Percentiles rank a stretch among this genome's conserved stretches.
Evolutionary conservation across 23 tunicate genomes (phyloP).

Genomic region (Pegea sp.): DNA sequence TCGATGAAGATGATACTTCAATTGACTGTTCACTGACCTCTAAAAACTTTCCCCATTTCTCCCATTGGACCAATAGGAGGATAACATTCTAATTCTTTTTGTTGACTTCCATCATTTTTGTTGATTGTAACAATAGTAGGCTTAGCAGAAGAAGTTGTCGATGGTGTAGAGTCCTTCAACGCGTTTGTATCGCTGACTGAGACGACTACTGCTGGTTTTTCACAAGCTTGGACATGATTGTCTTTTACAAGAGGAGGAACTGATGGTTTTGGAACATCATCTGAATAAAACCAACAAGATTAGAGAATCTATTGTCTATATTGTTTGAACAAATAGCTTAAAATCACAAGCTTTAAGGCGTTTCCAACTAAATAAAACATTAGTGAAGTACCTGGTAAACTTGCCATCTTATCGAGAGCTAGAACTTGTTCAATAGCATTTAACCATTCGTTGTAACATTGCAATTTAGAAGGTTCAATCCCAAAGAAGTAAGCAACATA

Average conservation of each 20-base stretch:
- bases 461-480: constrained; percentile 42
- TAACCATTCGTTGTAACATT: constrained; percentile 69
- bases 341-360: neutral
- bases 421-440: constrained; percentile 48
- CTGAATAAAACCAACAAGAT: too few species aligned
- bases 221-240: too few species aligned
- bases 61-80: constrained; percentile 98
- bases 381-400: constrained; percentile 38
- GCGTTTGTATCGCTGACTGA: too few species aligned
- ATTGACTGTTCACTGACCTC: constrained; percentile 24
- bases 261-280: constrained; percentile 47
- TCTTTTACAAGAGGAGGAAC: too few species aligned
- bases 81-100: constrained; percentile 57
- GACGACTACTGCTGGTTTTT: too few species aligned
- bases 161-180: too few species aligned
- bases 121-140: too few species aligned
- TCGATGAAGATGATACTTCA: neutral
- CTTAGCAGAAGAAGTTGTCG: too few species aligned
- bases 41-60: constrained; percentile 92
- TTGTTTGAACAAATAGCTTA: neutral
- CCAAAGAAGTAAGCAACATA: constrained; percentile 57
- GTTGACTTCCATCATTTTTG: constrained; percentile 35
- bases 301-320: too few species aligned
- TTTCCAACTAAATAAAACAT: neutral
- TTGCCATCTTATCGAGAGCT: constrained; percentile 27